Base-by-base conservation (phyloP, 2,797 vertebrate species). In the Pangasius macronema region DNA sequence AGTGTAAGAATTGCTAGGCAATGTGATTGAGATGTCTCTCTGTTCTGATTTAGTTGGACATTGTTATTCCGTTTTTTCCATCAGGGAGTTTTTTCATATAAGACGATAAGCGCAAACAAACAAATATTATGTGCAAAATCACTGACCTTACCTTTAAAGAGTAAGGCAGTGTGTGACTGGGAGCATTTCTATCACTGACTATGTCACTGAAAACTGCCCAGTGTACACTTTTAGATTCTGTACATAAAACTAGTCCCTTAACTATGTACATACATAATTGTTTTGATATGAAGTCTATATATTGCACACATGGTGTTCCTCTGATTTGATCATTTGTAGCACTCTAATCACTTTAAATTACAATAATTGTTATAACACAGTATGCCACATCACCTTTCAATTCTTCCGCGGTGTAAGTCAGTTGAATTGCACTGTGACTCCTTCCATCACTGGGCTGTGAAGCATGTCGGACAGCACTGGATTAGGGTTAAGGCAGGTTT, bases 401-500 rank as follows among this genome's bases (percentile, higher is more conserved):
- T 80, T 42, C 24, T 33, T 55, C 46, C n/a, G 30, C 3, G 3
- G 24, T 67, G 13, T 36, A 30, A 63, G 76, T 77, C 39, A 39
- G 61, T 7, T 27, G 14, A 20, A 20, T 33, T 30, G 33, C 57
- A 55, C 70, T 13, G 0, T 42, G 22, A 33, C 59, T 63, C 46
- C 16, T 36, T 67, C 18, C n/a, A 65, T 67, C 59, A 6, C 11
- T 49, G 61, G n/a, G 77, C 59, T 53, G 33, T 76, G 22, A 79
- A 30, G 75, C 27, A 53, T 30, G 30, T 86, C 70, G 10, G 27
- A 80, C 79, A 30, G n/a, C 65, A 76, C 76, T 57, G 88, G 46
- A 65, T 82, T 51, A 82, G 39, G 27, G 46, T 87, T 84, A 85
- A 85, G 55, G 75, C 79, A 70, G 84, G 82, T 84, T 84, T 86